Evolutionary conservation across 2,888 invertebrate genomes (phyloP).

Genomic region (Elmis aenea): DNA sequence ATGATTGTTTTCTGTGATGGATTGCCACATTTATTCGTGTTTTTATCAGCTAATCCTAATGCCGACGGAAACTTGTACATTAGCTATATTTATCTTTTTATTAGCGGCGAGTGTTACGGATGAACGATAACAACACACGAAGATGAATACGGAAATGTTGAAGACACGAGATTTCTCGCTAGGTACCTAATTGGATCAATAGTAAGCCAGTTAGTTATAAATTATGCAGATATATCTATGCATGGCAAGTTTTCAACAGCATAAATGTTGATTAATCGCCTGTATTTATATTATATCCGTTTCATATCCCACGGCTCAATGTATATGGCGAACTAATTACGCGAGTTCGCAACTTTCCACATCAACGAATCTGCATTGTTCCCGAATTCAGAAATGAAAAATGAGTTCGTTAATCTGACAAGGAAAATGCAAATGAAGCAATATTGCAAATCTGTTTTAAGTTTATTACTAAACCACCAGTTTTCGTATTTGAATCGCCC

Average conservation of each 20-base stretch:
- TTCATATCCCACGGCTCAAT: conserved; percentile 3
- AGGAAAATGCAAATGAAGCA: conserved; percentile 20
- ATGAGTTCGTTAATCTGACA: conserved; percentile 17
- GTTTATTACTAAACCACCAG: conserved; percentile 16
- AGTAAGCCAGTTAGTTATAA: too few species aligned
- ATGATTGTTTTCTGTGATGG: too few species aligned
- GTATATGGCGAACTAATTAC: conserved; percentile 8
- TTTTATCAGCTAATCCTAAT: too few species aligned
- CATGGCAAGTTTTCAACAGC: conserved; percentile 1
- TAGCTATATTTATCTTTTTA: too few species aligned
- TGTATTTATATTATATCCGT: conserved; percentile 9
- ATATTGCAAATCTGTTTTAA: conserved; percentile 20
- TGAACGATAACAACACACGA: too few species aligned
- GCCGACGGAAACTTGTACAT: too few species aligned
- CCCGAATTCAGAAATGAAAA: conserved; percentile 16
- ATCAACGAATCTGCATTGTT: conserved; percentile 12
- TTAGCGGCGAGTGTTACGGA: too few species aligned
- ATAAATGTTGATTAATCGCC: conserved; percentile 12
- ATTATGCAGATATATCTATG: too few species aligned
- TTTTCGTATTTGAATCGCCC: conserved; percentile 10
- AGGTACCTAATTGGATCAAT: too few species aligned
- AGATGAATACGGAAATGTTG: too few species aligned
- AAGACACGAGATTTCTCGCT: too few species aligned
- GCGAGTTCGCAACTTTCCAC: conserved; percentile 7
- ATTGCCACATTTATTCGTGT: too few species aligned